Evolutionary conservation across 2,888 invertebrate species (phyloP).

Genomic region (Aproaerema taeniolella): DNA sequence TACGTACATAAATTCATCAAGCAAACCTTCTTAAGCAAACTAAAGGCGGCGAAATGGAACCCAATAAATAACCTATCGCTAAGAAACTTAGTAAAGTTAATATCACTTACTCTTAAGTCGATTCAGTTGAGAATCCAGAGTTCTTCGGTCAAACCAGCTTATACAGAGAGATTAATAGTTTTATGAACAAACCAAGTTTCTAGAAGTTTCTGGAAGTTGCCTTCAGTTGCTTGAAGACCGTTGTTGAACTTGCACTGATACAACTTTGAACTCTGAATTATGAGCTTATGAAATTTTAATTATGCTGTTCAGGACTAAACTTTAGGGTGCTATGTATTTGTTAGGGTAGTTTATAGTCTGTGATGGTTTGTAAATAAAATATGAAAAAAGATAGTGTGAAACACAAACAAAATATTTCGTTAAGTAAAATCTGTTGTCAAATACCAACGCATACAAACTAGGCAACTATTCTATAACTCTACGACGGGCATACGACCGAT

Average conservation of each 20-base stretch:
- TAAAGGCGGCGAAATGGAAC: no score
- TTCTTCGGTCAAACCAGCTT: constrained; percentile 28
- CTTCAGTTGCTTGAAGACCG: constrained; percentile 15
- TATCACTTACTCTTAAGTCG: constrained; percentile 22
- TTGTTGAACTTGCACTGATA: constrained; percentile 9
- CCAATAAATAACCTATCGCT: constrained; percentile 5
- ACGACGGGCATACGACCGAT: no score
- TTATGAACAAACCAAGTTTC: constrained; percentile 30
- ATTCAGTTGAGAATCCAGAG: constrained; percentile 22
- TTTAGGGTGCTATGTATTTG: no score
- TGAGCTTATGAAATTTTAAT: background rate
- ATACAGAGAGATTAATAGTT: constrained; percentile 37
- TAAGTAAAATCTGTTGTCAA: no score
- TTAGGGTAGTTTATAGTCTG: no score
- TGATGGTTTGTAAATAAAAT: no score
- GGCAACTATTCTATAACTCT: no score
- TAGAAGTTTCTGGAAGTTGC: constrained; percentile 18
- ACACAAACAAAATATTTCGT: no score
- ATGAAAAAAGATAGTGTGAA: no score
- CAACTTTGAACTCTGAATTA: constrained; percentile 11
- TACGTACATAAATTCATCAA: no score
- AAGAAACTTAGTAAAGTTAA: constrained; percentile 15
- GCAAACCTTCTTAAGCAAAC: no score
- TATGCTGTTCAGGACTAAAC: constrained; percentile 1
- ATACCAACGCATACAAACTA: no score